Conservation (phyloP, 2,797 vertebrate genomes). For the Chaetodon trifasciatus region DNA sequence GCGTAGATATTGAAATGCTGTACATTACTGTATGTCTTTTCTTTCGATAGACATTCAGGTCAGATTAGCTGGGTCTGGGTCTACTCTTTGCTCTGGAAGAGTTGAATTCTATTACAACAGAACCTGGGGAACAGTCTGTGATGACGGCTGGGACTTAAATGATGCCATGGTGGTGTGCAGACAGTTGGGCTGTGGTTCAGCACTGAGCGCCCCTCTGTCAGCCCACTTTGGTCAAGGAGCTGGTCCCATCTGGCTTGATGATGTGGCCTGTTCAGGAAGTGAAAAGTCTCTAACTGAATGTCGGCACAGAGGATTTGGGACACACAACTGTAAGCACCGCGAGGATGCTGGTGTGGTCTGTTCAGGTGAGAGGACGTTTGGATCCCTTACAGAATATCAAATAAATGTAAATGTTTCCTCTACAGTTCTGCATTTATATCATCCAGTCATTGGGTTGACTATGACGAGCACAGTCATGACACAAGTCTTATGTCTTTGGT, state of each 20-base stretch:
- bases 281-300: too few species aligned
- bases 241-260: slow-evolving; percentile 14
- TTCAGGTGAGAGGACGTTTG: slow-evolving; percentile 15
- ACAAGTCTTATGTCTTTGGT: too few species aligned
- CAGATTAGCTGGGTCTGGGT: not conserved
- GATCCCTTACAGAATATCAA: too few species aligned
- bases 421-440: too few species aligned
- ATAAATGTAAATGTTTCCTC: too few species aligned
- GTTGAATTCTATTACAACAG: slow-evolving; percentile 26
- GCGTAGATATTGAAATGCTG: too few species aligned
- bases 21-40: too few species aligned
- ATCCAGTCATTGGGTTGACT: too few species aligned
- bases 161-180: not conserved
- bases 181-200: not conserved
- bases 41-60: too few species aligned
- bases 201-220: accelerated
- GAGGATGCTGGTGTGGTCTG: slow-evolving; percentile 38
- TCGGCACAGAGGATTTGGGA: not conserved
- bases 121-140: slow-evolving; percentile 37
- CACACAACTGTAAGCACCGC: not conserved
- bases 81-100: slow-evolving; percentile 30
- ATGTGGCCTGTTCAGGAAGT: not conserved
- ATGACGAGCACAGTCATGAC: too few species aligned
- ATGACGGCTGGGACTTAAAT: slow-evolving; percentile 4
- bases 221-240: slow-evolving; percentile 9